These are phyloP conservation scores for Nephrotoma guestfalica DNA, from an alignment of 2,888 invertebrate genomes.

Conservation along the genomic window DNA sequence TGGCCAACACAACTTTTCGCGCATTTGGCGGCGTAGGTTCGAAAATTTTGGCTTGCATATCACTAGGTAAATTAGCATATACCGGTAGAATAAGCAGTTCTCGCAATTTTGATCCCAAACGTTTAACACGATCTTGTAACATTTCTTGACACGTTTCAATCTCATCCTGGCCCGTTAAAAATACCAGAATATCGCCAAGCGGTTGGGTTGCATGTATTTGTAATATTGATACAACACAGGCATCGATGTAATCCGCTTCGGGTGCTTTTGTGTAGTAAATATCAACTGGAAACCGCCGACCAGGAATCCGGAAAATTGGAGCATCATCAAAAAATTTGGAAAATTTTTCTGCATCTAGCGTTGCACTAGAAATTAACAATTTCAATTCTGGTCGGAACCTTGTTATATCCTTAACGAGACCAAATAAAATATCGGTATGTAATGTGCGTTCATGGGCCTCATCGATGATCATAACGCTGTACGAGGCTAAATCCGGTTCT, in stretches of 20 bases:
- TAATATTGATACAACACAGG: conserved; percentile 90
- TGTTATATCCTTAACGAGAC: conserved; percentile 90
- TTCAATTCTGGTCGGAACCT: conserved; percentile 89
- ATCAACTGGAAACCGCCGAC: conserved; percentile 89
- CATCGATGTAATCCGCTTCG: conserved; percentile 97
- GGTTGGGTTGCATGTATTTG: conserved; percentile 98
- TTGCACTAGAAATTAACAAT: conserved; percentile 93
- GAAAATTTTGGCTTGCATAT: conserved; percentile 98
- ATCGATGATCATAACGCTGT: conserved; percentile 98
- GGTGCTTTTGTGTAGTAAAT: conserved; percentile 99
- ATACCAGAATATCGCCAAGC: conserved; percentile 88
- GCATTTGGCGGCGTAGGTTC: conserved; percentile 94
- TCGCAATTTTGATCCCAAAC: conserved; percentile 82
- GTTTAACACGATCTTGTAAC: conserved; percentile 76
- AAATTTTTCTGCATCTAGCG: conserved; percentile 95
- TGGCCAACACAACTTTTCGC: conserved; percentile 92
- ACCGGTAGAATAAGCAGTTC: conserved; percentile 90
- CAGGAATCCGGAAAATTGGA: conserved; percentile 94
- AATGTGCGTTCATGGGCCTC: conserved; percentile 98
- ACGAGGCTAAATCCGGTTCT: conserved; percentile 90
- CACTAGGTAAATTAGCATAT: conserved; percentile 95
- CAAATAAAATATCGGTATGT: conserved; percentile 96
- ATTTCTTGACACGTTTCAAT: conserved; percentile 83
- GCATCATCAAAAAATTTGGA: conserved; percentile 97
- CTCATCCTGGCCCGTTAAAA: conserved; percentile 87